Evolutionary conservation across 2,113 vertebrate species (phyloP), one percentile per base, ranked within the genome.

Genomic region (Corvus cornix): DNA sequence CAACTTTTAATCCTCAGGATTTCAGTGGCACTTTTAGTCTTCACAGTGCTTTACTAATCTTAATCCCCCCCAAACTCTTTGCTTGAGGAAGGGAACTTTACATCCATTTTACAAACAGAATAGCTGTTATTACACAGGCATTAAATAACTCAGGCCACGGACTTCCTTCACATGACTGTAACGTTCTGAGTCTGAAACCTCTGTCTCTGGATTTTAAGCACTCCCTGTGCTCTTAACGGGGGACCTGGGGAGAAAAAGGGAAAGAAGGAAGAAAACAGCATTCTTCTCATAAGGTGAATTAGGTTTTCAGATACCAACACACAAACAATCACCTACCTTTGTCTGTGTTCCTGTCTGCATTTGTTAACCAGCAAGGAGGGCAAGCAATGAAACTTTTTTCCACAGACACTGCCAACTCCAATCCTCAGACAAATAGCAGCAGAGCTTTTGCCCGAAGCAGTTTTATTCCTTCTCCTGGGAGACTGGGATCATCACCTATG

Each of bases 381-480:
- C 82, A 96, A 91, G 74, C 78, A 93, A 67, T 63, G 75, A 80
- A 89, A 59, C 46, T 14, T 96, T 96, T 96, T 97, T 97, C 96
- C 96, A 97, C 76, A 87, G 62, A 75, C 80, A 79, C 30, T 95
- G 96, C 96, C 96, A 97, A 46, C 63, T 96, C 82, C 75, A 79
- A 48, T 72, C 88, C 85, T 97, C 82, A 93, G 80, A 94, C 89
- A 96, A 97, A 96, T 91, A 97, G 95, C 87, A 95, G 95, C 92
- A 90, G 87, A 96, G 69, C 37, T 95, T 91, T 94, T 92, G 84
- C 87, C 95, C 3, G 1, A 92, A 95, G 96, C 89, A 83, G 62
- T 96, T 96, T 96, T 96, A 97, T 90, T 95, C 94, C 96, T 96
- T 93, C 95, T 96, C 96, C 92, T 94, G 94, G 91, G 97, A 97